Percentiles rank a stretch among this genome's conserved stretches.
Conservation (phyloP, 2,888 invertebrate species). For the Pollenia griseotomentosa region DNA sequence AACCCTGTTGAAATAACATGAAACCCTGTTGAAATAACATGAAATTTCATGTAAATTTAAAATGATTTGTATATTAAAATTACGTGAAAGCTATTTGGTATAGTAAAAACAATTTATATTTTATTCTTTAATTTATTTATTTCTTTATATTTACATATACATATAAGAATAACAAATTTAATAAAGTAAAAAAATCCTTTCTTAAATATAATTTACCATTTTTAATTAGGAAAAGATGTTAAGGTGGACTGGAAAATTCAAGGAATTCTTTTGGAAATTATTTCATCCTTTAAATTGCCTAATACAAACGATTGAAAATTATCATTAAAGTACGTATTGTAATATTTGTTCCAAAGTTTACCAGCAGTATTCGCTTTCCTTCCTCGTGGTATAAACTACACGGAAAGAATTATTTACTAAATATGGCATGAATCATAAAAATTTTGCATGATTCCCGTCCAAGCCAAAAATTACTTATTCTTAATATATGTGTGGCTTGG, state of each 20-base stretch:
- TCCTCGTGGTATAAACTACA: constrained; percentile 38
- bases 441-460: too few species aligned
- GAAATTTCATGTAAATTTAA: too few species aligned
- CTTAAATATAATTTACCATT: constrained; percentile 3
- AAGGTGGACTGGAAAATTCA: constrained; percentile 1
- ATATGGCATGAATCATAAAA: too few species aligned
- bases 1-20: too few species aligned
- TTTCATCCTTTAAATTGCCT: neutral
- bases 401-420: too few species aligned
- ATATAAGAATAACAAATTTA: too few species aligned
- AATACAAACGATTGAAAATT: constrained; percentile 1
- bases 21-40: too few species aligned
- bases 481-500: too few species aligned
- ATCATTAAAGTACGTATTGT: neutral
- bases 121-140: neutral
- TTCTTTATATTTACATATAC: neutral
- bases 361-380: constrained; percentile 43
- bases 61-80: too few species aligned
- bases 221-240: neutral
- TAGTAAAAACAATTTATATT: neutral
- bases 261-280: too few species aligned
- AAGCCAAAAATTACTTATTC: too few species aligned
- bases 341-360: constrained; percentile 59
- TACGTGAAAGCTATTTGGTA: neutral
- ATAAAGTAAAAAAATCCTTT: neutral